phyloP scores from a whole-genome alignment of 2,797 vertebrate species.

The Malurus leucopterus region DNA sequence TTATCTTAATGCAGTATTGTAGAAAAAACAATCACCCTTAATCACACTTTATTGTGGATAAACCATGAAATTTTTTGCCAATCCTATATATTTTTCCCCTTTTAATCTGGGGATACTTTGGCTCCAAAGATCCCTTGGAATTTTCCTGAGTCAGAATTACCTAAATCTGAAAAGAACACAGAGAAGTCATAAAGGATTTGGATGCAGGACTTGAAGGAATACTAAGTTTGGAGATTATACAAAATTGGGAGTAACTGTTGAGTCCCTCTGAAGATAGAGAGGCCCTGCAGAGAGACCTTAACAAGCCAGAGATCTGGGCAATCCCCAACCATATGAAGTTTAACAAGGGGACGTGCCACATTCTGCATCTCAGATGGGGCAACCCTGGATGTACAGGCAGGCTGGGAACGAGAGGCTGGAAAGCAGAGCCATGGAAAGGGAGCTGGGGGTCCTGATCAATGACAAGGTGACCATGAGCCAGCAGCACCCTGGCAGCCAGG shows the following conservation, averaged over 20 bases:
- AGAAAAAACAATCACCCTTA: not conserved
- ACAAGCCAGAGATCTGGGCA: too few relatives aligned
- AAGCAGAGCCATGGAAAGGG: not conserved
- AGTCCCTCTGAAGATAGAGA: not conserved
- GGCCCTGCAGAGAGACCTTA: rapidly evolving
- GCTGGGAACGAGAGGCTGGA: not conserved
- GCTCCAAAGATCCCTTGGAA: not conserved
- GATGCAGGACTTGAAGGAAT: not conserved
- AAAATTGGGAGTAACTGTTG: not conserved
- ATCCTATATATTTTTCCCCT: not conserved
- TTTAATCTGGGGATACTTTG: not conserved
- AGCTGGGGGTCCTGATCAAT: rapidly evolving
- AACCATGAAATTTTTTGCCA: not conserved
- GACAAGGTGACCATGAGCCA: rapidly evolving
- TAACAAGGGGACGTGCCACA: rapidly evolving
- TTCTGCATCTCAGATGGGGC: rapidly evolving
- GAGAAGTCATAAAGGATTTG: not conserved
- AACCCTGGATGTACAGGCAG: not conserved
- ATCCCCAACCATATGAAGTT: not conserved
- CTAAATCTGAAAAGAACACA: not conserved
- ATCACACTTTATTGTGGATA: rapidly evolving
- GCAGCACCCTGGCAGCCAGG: not conserved
- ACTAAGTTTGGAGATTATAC: not conserved
- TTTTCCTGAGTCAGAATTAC: not conserved
- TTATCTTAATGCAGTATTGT: not conserved